Base-by-base conservation (phyloP, 2,113 vertebrate genomes). In the Poeciliopsis turrubarensis region DNA sequence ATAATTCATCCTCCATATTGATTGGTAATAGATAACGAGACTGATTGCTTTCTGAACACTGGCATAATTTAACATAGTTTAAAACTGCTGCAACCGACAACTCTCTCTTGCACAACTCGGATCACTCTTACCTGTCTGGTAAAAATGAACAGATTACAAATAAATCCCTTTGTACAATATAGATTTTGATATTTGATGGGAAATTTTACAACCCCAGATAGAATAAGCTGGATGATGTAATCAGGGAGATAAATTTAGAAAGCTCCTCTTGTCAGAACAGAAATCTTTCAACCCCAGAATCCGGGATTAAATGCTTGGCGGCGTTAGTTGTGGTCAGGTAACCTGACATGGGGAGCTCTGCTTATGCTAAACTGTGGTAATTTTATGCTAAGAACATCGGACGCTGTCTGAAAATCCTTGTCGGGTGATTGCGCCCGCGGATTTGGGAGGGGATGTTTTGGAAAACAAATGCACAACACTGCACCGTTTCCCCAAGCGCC, bases 311-410 rank as follows among this genome's bases (percentile, higher is more conserved):
- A 31, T 62, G 47, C 51, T 25, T 57, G 51, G 51, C 8, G 22
- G 51, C 25, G 51, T n/a, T 68, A 47, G 68, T 27, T 74, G n/a
- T 68, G 79, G 47, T 80, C 63, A 78, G 63, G 51, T 72, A 78
- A 72, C 63, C 37, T 62, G 61, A 73, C 69, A 39, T 27, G 51
- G 26, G 34, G 12, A 75, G 69, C 70, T 62, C 60, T 66, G 62
- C 80, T 78, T 72, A 71, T 76, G 73, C 71, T 84, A 87, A 87
- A 81, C 65, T 85, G 86, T 86, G 89, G 79, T 90, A 92, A 92
- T 91, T 71, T 86, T 82, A 89, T 90, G 87, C 65, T 84, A 89
- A 87, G 73, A 54, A 15, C 62, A 72, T 70, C 75, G 70, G 69
- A 86, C 78, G 65, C 68, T 26, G 75, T 85, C 79, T 76, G 77